A percentile compares a stretch with the other conserved stretches of the same genome.
Evolutionary conservation across 2,888 invertebrate species (phyloP).

Genomic region (Stegophylla sp.): DNA sequence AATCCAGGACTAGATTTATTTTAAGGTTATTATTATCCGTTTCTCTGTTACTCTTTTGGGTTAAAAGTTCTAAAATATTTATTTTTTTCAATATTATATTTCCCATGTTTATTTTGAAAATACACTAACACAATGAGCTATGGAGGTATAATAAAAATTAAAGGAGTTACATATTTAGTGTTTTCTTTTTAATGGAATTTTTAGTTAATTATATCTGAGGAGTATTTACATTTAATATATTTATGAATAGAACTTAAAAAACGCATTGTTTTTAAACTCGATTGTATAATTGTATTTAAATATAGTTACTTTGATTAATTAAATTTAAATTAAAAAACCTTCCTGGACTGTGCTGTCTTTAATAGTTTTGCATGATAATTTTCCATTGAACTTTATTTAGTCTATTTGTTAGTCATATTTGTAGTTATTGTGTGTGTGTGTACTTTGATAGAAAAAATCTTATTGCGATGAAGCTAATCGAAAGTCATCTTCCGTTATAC

Average conservation of each 20-base stretch:
- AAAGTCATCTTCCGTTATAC: slow-evolving; percentile 61
- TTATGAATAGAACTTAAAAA: neutral
- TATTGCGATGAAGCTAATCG: slow-evolving; percentile 64
- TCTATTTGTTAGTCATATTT: slow-evolving; percentile 59
- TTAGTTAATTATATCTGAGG: neutral
- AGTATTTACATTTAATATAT: slow-evolving; percentile 1
- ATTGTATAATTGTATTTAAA: neutral
- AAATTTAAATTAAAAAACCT: neutral
- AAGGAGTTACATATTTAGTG: neutral
- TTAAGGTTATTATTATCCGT: neutral
- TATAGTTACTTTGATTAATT: too few relatives aligned
- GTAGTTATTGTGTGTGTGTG: slow-evolving; percentile 59
- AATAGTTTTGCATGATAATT: neutral
- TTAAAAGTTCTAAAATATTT: slow-evolving; percentile 25
- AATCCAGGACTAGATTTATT: neutral
- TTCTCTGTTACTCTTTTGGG: neutral
- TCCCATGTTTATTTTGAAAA: neutral
- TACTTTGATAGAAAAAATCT: slow-evolving; percentile 63
- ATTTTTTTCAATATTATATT: slow-evolving; percentile 14
- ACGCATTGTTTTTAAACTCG: neutral
- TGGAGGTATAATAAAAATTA: slow-evolving; percentile 15
- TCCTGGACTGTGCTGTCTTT: neutral
- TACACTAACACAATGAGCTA: slow-evolving; percentile 13
- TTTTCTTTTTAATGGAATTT: slow-evolving; percentile 10
- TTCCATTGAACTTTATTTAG: slow-evolving; percentile 8